These are phyloP conservation scores for Lepilemur septentrionalis DNA, from an alignment of 2,797 vertebrate species.

Conservation along the genomic window DNA sequence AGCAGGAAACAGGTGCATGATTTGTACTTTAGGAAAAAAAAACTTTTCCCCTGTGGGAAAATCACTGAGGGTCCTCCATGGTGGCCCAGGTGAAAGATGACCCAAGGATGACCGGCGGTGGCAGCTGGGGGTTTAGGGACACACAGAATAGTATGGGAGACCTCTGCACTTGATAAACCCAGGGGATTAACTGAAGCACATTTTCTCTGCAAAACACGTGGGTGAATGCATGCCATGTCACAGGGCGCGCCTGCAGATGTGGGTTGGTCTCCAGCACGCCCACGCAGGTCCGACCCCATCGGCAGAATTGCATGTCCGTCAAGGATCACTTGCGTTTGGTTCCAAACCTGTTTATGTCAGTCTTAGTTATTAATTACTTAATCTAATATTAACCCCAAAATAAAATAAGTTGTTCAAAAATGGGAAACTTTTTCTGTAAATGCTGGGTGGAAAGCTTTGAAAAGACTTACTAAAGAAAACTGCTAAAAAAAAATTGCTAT, in stretches of 20 bases:
- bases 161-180: background rate
- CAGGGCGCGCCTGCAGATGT: background rate
- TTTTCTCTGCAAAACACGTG: background rate
- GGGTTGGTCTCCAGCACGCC: background rate
- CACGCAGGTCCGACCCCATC: background rate
- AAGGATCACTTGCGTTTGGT: background rate
- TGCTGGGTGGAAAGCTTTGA: slow-evolving; percentile 25
- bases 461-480: background rate
- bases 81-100: background rate
- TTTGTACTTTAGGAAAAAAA: background rate
- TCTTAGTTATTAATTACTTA: background rate
- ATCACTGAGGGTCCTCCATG: background rate
- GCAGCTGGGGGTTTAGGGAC: background rate
- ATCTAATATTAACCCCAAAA: background rate
- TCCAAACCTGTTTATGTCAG: background rate
- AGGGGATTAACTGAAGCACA: background rate
- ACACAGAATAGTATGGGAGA: background rate
- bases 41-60: background rate
- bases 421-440: background rate
- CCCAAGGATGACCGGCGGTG: background rate
- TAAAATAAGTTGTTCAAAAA: background rate
- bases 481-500: background rate
- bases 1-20: background rate
- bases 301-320: background rate
- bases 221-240: background rate